phyloP scores from a whole-genome alignment of 2,888 invertebrate species.

The Hermodice carunculata region DNA sequence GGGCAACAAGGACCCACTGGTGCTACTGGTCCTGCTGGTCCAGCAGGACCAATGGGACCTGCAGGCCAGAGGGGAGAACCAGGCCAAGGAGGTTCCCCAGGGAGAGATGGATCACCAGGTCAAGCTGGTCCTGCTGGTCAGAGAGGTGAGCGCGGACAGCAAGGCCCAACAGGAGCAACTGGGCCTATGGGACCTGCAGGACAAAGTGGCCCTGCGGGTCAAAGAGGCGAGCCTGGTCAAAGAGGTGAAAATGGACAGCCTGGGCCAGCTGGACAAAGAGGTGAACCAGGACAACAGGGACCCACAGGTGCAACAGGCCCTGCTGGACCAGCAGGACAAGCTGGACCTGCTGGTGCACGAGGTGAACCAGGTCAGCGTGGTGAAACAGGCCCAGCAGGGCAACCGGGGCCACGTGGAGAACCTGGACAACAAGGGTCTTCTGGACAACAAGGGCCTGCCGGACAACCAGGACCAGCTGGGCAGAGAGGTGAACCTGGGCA shows the following conservation, averaged over 20 bases:
- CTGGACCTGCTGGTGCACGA: conserved; percentile 8
- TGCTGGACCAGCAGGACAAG: conserved; percentile 4
- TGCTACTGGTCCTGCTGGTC: background rate
- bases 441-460: too few relatives aligned
- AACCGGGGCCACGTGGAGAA: conserved; percentile 1
- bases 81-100: conserved; percentile 2
- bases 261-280: conserved; percentile 24
- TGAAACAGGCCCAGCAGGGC: conserved; percentile 23
- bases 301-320: conserved; percentile 1
- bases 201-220: conserved; percentile 9
- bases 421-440: too few relatives aligned
- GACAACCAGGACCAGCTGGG: too few relatives aligned
- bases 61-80: background rate
- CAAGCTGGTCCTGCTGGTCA: conserved; percentile 15
- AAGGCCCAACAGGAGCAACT: background rate
- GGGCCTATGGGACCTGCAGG: conserved; percentile 27
- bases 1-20: conserved; percentile 20
- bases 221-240: conserved; percentile 17
- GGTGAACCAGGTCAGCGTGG: conserved; percentile 13
- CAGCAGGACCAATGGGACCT: background rate
- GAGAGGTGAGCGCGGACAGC: conserved; percentile 5
- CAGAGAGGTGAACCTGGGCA: background rate
- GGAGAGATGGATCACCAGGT: conserved; percentile 23
- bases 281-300: conserved; percentile 25
- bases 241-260: too few relatives aligned